A percentile compares a stretch with the other conserved stretches of the same genome.
Conservation (phyloP, 1,140 invertebrate species). For the Nasonia giraulti region DNA sequence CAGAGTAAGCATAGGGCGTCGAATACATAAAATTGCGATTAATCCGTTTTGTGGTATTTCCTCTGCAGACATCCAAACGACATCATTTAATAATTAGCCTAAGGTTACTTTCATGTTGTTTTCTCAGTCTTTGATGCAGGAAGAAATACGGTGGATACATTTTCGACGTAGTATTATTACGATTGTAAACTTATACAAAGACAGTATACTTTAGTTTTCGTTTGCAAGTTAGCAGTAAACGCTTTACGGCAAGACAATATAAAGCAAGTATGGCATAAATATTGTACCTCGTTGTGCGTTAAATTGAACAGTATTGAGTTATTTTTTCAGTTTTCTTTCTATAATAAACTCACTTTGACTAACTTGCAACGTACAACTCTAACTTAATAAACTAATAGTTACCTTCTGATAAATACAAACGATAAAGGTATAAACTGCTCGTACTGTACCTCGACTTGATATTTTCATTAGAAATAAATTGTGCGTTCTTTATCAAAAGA, state of each 20-base stretch:
- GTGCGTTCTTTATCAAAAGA: neutral
- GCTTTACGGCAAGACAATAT: slow-evolving; percentile 17
- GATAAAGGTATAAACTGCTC: neutral
- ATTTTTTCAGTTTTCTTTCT: neutral
- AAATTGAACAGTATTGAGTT: neutral
- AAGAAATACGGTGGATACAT: neutral
- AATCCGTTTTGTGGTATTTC: neutral
- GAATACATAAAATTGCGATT: neutral
- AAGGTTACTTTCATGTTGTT: neutral
- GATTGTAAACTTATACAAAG: neutral
- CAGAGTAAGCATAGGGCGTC: neutral
- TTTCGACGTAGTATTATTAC: slow-evolving; percentile 6
- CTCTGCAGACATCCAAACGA: neutral
- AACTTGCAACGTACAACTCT: neutral
- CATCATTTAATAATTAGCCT: slow-evolving; percentile 5
- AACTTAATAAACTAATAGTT: neutral
- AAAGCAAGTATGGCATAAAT: neutral
- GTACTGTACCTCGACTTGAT: neutral
- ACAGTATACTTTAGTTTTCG: neutral
- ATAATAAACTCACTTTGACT: neutral
- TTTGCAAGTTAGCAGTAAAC: neutral
- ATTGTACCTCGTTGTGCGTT: neutral
- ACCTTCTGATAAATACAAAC: neutral
- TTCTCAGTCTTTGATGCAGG: slow-evolving; percentile 23
- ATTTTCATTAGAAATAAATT: neutral